Percentiles rank a stretch among this genome's conserved stretches.
These are phyloP conservation scores for Dendronephthya gigantea DNA, from an alignment of 64 coral and sea anemone species.

Conservation along the genomic window DNA sequence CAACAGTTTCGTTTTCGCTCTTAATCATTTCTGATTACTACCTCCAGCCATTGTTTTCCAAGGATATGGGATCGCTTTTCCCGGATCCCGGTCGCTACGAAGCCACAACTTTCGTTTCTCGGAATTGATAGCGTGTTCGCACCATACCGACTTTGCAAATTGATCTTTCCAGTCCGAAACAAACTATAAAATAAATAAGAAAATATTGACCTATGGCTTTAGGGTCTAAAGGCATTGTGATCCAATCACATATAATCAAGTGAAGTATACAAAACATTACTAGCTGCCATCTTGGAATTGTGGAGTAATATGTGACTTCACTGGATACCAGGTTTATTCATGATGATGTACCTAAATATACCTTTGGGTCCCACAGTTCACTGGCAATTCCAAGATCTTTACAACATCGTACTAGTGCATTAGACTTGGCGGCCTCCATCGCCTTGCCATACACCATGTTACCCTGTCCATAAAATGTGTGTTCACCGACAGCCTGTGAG, in stretches of 20 bases:
- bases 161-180: constrained; percentile 91
- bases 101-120: constrained; percentile 94
- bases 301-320: too few species aligned
- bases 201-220: background rate
- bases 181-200: constrained; percentile 50
- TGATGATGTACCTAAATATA: too few species aligned
- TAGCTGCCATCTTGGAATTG: too few species aligned
- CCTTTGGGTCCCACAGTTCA: constrained; percentile 96
- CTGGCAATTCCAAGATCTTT: constrained; percentile 96
- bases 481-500: constrained; percentile 77
- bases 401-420: constrained; percentile 95
- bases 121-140: constrained; percentile 69
- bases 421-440: constrained; percentile 96
- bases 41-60: constrained; percentile 59
- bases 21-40: background rate
- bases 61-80: constrained; percentile 76
- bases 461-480: constrained; percentile 82
- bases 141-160: constrained; percentile 68
- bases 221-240: too few species aligned
- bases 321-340: too few species aligned
- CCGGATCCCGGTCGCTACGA: constrained; percentile 66
- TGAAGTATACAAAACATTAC: background rate
- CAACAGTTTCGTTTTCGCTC: background rate
- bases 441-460: constrained; percentile 99
- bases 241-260: too few species aligned